Conservation (phyloP, 2,888 invertebrate genomes). For the Teleiodes luculella region DNA sequence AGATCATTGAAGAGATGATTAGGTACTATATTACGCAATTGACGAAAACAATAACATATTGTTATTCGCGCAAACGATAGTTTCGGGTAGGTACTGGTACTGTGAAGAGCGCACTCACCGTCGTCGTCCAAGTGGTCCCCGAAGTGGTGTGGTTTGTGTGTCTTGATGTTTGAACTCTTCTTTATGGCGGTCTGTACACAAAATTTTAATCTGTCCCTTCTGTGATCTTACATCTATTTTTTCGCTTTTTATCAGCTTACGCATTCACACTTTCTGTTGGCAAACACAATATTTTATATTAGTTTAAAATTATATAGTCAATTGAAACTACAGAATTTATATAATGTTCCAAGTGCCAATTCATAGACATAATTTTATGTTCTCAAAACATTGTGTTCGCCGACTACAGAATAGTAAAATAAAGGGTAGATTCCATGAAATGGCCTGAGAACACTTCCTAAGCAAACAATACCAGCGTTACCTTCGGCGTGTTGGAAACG, state of each 20-base stretch:
- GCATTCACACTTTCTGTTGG: conserved; percentile 64
- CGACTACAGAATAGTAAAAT: conserved; percentile 30
- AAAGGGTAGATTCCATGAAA: conserved; percentile 35
- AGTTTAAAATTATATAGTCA: conserved; percentile 14
- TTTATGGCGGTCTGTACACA: conserved; percentile 57
- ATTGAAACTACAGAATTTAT: conserved; percentile 8
- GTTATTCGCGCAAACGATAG: no score
- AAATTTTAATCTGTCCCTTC: conserved; percentile 57
- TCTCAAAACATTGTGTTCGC: conserved; percentile 49
- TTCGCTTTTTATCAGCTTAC: conserved; percentile 39
- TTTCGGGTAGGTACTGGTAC: no score
- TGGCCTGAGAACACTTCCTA: conserved; percentile 45
- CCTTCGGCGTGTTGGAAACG: conserved; percentile 61
- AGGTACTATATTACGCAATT: no score
- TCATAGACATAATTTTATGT: conserved; percentile 29
- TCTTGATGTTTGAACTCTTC: conserved; percentile 41
- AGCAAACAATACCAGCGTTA: conserved; percentile 23
- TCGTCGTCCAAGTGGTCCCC: conserved; percentile 39
- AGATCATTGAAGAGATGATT: no score
- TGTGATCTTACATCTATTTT: conserved; percentile 53
- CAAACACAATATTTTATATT: conserved; percentile 53
- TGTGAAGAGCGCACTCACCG: conserved; percentile 35
- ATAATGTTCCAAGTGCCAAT: conserved; percentile 52
- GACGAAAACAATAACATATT: no score
- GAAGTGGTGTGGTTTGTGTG: conserved; percentile 34